phyloP scores from a whole-genome alignment of 2,888 invertebrate species.

The Polymixis flavicincta region DNA sequence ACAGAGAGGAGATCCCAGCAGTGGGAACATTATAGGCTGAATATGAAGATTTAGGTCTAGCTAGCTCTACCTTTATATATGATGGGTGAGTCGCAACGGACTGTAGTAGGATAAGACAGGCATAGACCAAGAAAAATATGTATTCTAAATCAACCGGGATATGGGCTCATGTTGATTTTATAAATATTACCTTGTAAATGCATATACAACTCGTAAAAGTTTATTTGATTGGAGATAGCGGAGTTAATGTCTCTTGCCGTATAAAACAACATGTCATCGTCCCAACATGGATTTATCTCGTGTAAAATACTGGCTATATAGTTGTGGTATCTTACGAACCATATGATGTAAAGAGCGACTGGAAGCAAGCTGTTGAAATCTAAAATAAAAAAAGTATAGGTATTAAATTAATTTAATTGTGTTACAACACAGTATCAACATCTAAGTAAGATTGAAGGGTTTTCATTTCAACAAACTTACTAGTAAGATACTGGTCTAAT shows the following conservation, averaged over 20 bases:
- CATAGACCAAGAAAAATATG: too few relatives aligned
- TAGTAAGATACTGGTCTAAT: not conserved
- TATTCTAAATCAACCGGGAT: too few relatives aligned
- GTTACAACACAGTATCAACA: not conserved
- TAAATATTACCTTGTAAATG: slow-evolving; percentile 15
- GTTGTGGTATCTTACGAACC: slow-evolving; percentile 72
- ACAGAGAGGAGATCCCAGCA: too few relatives aligned
- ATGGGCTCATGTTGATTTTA: too few relatives aligned
- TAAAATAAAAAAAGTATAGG: slow-evolving; percentile 7
- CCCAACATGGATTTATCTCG: slow-evolving; percentile 73
- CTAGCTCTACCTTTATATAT: too few relatives aligned
- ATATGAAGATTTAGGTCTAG: too few relatives aligned
- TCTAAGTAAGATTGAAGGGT: not conserved
- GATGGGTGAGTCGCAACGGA: not conserved
- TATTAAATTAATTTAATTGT: too few relatives aligned
- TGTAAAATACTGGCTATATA: slow-evolving; percentile 65
- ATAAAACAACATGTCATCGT: slow-evolving; percentile 70
- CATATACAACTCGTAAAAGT: slow-evolving; percentile 66
- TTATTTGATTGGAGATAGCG: slow-evolving; percentile 67
- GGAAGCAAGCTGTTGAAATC: slow-evolving; percentile 25
- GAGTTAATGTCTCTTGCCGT: slow-evolving; percentile 71
- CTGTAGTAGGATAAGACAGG: not conserved
- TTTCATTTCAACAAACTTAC: not conserved
- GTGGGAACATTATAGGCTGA: too few relatives aligned
- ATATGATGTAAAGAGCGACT: slow-evolving; percentile 2